Percentiles rank a stretch among this genome's conserved stretches.
Evolutionary conservation across 2,797 vertebrate genomes (phyloP).

Genomic region (Sebastes minor): DNA sequence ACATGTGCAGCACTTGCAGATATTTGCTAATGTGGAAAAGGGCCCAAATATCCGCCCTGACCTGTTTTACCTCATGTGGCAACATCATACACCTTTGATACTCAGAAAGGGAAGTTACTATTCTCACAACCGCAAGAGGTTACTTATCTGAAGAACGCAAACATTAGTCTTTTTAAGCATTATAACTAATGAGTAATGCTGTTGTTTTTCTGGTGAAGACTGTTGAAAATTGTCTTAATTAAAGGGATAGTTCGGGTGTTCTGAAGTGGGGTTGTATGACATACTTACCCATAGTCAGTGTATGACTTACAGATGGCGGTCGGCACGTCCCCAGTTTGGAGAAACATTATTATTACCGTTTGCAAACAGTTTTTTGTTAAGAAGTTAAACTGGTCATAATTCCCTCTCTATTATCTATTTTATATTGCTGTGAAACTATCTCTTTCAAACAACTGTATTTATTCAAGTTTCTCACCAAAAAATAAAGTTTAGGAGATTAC

Average conservation of each 20-base stretch:
- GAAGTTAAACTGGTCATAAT: no score
- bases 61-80: background rate
- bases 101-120: background rate
- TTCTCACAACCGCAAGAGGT: background rate
- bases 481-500: no score
- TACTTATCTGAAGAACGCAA: background rate
- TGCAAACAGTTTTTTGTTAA: no score
- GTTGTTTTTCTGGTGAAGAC: background rate
- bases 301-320: background rate
- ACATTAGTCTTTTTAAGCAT: background rate
- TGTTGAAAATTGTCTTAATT: background rate
- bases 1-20: constrained; percentile 32
- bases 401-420: no score
- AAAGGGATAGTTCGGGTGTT: background rate
- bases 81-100: background rate
- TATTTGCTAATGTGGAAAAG: background rate
- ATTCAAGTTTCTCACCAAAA: no score
- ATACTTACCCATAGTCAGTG: background rate
- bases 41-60: background rate
- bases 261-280: rapidly evolving
- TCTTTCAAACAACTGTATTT: no score
- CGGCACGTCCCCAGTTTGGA: rapidly evolving
- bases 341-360: no score
- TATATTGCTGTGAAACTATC: no score
- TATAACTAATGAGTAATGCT: background rate